Base-by-base conservation (phyloP, 2,113 vertebrate species). In the Syngnathus scovelli region DNA sequence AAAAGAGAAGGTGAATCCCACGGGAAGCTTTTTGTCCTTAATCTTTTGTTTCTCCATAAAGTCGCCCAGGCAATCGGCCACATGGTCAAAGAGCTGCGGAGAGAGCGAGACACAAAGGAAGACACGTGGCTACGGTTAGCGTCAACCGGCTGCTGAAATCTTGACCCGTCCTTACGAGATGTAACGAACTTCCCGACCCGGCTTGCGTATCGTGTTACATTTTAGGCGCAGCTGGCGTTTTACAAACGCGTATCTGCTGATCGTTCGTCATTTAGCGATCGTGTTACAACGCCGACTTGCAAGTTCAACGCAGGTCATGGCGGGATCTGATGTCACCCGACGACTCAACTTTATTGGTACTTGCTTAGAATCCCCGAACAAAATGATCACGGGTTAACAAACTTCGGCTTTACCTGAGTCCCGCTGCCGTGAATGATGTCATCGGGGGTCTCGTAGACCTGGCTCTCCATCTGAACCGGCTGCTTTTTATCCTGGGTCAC, bases 41-140 rank as follows among this genome's bases (percentile, higher is more conserved):
- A 99, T 98, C 48, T 95, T 93, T 52, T 93, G 95, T 78, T 98
- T 99, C 77, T 98, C 95, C 93, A 99, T 96, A 73, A 99, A 99
- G 87, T 99, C 95, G 44, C 95, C 94, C 56, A 99, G 91, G 80
- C 96, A 99, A 41, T 99, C 96, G 5, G 97, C 94, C 3, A 98
- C 95, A 0, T 99, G 96, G 82, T 94, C 95, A 43, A 99, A 99
- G 74, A 99, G 93, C 97, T 99, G 61, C 6, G 74, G 54, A 63
- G 27, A 27, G 27, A 27, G 27, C 76, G 70, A 19, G 72, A 27
- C 69, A 48, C 9, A 12, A 19, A 11, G 38, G 11, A 15, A n/a
- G 59, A 51, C 5, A 21, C 19, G 19, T 9, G 23, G 7, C 23
- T 3, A 7, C 21, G 21, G 1, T 48, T 48, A 36, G 36, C 62